Conservation (phyloP, 2,113 vertebrate species). For the Campylomormyrus numenius region DNA sequence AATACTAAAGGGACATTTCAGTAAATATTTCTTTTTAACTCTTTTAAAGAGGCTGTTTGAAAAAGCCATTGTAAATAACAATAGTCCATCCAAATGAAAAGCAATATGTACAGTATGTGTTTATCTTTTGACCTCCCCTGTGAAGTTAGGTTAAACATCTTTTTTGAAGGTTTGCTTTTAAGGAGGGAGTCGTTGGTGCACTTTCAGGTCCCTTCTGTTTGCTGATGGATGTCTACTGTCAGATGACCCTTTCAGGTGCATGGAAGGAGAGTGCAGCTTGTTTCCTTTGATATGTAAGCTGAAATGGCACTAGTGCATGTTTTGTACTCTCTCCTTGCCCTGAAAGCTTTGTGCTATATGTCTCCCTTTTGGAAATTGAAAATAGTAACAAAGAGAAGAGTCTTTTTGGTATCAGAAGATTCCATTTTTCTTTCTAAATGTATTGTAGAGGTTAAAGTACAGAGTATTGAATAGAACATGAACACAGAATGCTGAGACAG, state of each 20-base stretch:
- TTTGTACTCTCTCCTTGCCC: neutral
- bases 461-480: neutral
- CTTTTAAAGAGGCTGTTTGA: neutral
- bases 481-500: neutral
- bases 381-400: neutral
- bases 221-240: neutral
- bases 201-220: neutral
- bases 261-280: neutral
- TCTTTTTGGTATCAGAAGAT: neutral
- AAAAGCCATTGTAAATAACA: neutral
- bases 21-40: neutral
- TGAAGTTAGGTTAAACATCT: neutral
- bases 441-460: neutral
- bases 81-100: neutral
- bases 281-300: neutral
- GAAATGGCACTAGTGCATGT: neutral
- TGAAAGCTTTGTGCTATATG: neutral
- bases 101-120: neutral
- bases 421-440: neutral
- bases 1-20: neutral
- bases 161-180: neutral
- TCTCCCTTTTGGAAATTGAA: neutral
- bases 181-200: neutral
- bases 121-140: neutral
- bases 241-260: neutral